phyloP scores from a whole-genome alignment of 2,113 vertebrate genomes.

The Hemibagrus wyckioides region DNA sequence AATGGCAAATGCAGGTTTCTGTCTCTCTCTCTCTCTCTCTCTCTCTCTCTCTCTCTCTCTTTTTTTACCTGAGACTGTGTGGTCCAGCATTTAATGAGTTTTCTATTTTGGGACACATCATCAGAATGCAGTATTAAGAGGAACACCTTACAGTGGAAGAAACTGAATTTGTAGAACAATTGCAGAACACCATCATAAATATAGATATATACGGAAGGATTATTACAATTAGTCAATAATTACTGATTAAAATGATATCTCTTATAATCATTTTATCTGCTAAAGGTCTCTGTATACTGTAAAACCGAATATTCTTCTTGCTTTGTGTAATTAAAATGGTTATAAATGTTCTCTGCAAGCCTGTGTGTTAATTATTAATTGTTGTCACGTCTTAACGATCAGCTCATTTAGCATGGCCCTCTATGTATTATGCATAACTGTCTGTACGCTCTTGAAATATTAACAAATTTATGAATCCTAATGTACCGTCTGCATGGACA shows the following conservation, averaged over 20 bases:
- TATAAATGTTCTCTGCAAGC: neutral
- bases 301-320: neutral
- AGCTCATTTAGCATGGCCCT: neutral
- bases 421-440: slow-evolving; percentile 7
- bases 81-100: neutral
- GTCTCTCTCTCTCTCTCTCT: neutral
- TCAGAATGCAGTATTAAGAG: neutral
- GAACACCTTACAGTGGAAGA: neutral
- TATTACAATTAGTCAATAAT: neutral
- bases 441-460: neutral
- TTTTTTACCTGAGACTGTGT: neutral
- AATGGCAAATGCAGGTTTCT: neutral
- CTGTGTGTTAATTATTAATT: neutral
- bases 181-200: neutral
- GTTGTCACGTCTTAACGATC: slow-evolving; percentile 1
- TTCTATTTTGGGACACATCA: slow-evolving; percentile 3
- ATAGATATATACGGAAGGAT: too few species aligned
- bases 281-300: neutral
- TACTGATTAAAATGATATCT: neutral
- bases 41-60: neutral
- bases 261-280: neutral
- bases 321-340: neutral
- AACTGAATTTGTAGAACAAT: neutral
- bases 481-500: neutral
- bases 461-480: neutral